Evolutionary conservation across 2,888 invertebrate genomes (phyloP).

Genomic region (Eueremaeus valkanovi): DNA sequence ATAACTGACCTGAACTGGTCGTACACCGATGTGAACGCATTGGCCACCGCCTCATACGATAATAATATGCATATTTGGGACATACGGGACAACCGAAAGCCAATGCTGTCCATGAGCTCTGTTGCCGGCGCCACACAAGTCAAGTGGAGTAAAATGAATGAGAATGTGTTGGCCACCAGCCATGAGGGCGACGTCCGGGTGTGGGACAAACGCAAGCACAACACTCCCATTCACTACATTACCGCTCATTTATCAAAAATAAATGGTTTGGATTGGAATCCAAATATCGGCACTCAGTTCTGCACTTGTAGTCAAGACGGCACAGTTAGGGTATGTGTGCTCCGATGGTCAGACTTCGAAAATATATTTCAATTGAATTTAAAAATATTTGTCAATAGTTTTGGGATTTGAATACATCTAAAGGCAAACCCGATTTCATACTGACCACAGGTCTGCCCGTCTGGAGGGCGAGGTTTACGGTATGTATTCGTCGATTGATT

Average conservation of each 20-base stretch:
- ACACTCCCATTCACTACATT: constrained; percentile 76
- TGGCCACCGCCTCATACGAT: constrained; percentile 85
- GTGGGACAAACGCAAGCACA: constrained; percentile 69
- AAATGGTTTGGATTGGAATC: constrained; percentile 90
- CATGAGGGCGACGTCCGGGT: constrained; percentile 93
- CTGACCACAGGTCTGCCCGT: constrained; percentile 70
- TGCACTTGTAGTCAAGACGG: constrained; percentile 89
- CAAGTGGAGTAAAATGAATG: constrained; percentile 81
- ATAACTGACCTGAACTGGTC: constrained; percentile 82
- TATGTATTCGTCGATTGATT: constrained; percentile 49
- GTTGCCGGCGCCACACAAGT: constrained; percentile 74
- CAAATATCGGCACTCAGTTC: constrained; percentile 48
- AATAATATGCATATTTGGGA: constrained; percentile 94
- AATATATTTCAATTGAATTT: background rate
- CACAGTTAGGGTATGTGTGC: constrained; percentile 62
- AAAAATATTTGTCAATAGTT: constrained; percentile 55
- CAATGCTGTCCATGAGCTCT: constrained; percentile 35
- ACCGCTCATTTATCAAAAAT: constrained; percentile 85
- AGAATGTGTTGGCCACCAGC: constrained; percentile 81
- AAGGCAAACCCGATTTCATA: constrained; percentile 74
- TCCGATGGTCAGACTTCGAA: background rate
- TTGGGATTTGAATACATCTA: constrained; percentile 76
- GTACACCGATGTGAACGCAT: constrained; percentile 65
- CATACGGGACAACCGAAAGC: constrained; percentile 54
- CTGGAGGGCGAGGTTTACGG: constrained; percentile 84